Evolutionary conservation across 2,113 vertebrate genomes (phyloP).

Genomic region (Maccullochella peelii): DNA sequence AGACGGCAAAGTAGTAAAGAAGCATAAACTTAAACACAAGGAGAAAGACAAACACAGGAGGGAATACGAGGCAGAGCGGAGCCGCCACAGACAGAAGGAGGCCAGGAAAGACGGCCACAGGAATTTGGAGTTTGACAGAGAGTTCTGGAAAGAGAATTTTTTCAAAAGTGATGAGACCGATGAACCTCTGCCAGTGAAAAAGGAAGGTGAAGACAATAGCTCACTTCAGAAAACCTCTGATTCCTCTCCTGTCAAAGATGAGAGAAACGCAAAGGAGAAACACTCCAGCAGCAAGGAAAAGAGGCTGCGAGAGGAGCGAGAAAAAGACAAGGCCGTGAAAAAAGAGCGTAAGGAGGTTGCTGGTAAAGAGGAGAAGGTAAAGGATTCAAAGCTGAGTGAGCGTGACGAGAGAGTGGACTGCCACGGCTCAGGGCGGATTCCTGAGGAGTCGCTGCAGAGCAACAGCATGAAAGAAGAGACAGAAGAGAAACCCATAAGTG

Average conservation of each 20-base stretch:
- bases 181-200: slow-evolving; percentile 83
- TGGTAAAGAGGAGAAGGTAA: slow-evolving; percentile 89
- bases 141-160: slow-evolving; percentile 99
- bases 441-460: slow-evolving; percentile 77
- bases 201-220: slow-evolving; percentile 85
- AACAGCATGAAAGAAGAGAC: slow-evolving; percentile 85
- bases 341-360: slow-evolving; percentile 89
- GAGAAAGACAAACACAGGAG: slow-evolving; percentile 96
- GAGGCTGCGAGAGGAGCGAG: slow-evolving; percentile 89
- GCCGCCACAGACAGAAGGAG: slow-evolving; percentile 91
- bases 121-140: slow-evolving; percentile 96
- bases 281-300: slow-evolving; percentile 89
- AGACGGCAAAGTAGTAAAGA: slow-evolving; percentile 95
- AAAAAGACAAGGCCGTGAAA: slow-evolving; percentile 87
- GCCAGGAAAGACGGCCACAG: slow-evolving; percentile 90
- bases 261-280: slow-evolving; percentile 89
- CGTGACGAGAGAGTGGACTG: slow-evolving; percentile 78
- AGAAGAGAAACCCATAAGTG: slow-evolving; percentile 84
- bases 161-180: slow-evolving; percentile 98
- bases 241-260: slow-evolving; percentile 88
- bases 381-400: slow-evolving; percentile 87
- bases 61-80: slow-evolving; percentile 91
- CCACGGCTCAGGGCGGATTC: slow-evolving; percentile 72
- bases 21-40: slow-evolving; percentile 97
- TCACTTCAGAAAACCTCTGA: slow-evolving; percentile 88